phyloP scores from a whole-genome alignment of 2,888 invertebrate genomes.

The Bombylius discolor region DNA sequence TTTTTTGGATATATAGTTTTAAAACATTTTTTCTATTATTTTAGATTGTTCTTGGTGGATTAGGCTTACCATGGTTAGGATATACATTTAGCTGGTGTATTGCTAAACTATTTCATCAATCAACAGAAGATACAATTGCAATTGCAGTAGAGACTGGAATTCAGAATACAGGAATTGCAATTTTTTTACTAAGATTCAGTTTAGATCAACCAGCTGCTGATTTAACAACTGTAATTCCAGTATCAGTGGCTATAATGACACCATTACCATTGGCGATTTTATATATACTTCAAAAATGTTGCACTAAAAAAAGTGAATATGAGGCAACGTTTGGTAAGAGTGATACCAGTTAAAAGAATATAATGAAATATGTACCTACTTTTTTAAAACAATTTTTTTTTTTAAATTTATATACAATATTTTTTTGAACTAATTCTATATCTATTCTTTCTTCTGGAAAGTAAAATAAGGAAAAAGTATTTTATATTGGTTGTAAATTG shows the following conservation, averaged over 20 bases:
- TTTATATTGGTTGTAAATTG: too few species aligned
- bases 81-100: conserved; percentile 55
- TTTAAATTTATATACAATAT: too few species aligned
- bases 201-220: conserved; percentile 77
- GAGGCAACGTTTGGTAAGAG: background rate
- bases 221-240: conserved; percentile 80
- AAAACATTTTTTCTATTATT: conserved; percentile 17
- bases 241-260: conserved; percentile 86
- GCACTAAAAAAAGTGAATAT: background rate
- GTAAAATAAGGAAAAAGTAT: too few species aligned
- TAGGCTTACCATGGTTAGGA: conserved; percentile 72
- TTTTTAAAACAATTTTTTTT: too few species aligned
- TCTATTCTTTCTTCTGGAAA: too few species aligned
- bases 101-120: conserved; percentile 48
- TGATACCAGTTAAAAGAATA: background rate
- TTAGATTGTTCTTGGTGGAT: conserved; percentile 66
- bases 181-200: conserved; percentile 71
- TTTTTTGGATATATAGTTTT: background rate
- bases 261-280: conserved; percentile 65
- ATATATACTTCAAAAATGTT: conserved; percentile 28
- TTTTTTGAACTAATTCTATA: too few species aligned
- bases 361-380: too few species aligned
- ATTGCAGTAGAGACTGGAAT: conserved; percentile 88
- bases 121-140: conserved; percentile 58
- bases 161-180: conserved; percentile 87